Percentiles rank a stretch among this genome's conserved stretches.
Evolutionary conservation across 64 coral and sea anemone species (phyloP).

Genomic region (Catalaphyllia jardinei): DNA sequence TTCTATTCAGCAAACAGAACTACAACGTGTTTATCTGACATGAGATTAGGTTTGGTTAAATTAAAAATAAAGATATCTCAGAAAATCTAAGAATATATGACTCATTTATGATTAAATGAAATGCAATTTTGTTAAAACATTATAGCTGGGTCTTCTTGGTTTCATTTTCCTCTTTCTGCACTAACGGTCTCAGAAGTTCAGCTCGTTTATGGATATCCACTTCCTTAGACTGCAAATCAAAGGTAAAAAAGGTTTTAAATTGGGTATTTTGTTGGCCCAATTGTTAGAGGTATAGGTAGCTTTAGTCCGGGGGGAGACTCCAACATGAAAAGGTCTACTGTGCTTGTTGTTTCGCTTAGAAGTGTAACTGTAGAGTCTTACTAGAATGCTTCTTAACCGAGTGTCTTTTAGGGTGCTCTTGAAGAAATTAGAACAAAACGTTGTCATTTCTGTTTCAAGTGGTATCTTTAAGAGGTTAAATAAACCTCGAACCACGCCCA

Average conservation of each 20-base stretch:
- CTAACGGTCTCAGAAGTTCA: slow-evolving; percentile 6
- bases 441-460: too few species aligned
- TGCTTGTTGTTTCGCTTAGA: too few species aligned
- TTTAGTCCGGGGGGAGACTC: too few species aligned
- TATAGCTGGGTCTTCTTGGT: slow-evolving; percentile 5
- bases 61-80: background rate
- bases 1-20: background rate
- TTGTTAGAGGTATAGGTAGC: background rate
- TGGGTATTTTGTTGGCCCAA: background rate
- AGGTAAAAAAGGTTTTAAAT: background rate
- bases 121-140: background rate
- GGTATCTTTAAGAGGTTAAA: too few species aligned
- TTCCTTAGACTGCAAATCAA: slow-evolving; percentile 19
- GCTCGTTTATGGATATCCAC: slow-evolving; percentile 48
- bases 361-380: too few species aligned
- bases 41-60: background rate
- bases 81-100: background rate
- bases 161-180: slow-evolving; percentile 28
- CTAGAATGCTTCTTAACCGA: too few species aligned
- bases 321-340: too few species aligned
- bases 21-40: background rate
- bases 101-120: background rate
- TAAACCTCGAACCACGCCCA: too few species aligned
- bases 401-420: too few species aligned
- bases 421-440: too few species aligned